Percentiles rank a stretch among this genome's conserved stretches.
phyloP scores from a whole-genome alignment of 2,113 vertebrate genomes.

The Ammodytes dubius region DNA sequence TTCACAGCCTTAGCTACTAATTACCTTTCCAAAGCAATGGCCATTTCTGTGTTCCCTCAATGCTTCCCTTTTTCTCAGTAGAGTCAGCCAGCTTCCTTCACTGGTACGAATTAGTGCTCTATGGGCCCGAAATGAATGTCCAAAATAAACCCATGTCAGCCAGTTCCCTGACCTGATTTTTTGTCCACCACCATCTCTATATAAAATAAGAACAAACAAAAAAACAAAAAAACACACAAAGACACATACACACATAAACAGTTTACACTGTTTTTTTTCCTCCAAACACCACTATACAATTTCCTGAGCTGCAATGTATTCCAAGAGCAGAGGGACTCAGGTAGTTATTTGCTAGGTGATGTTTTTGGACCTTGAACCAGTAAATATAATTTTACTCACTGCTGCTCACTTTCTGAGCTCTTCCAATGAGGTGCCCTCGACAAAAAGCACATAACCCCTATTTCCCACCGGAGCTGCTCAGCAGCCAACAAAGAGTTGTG shows the following conservation, averaged over 20 bases:
- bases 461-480: slow-evolving; percentile 68
- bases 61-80: slow-evolving; percentile 72
- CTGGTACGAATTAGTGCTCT: slow-evolving; percentile 57
- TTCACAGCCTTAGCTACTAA: slow-evolving; percentile 79
- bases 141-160: slow-evolving; percentile 33
- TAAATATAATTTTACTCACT: slow-evolving; percentile 71
- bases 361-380: slow-evolving; percentile 72
- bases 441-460: slow-evolving; percentile 75
- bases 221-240: neutral
- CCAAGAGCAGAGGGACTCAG: slow-evolving; percentile 28
- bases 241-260: neutral
- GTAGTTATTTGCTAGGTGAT: slow-evolving; percentile 68
- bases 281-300: slow-evolving; percentile 37
- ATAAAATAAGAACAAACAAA: neutral
- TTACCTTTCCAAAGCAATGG: slow-evolving; percentile 81
- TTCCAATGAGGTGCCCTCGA: slow-evolving; percentile 71
- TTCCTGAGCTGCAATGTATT: slow-evolving; percentile 42
- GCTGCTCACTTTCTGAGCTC: slow-evolving; percentile 59
- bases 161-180: neutral
- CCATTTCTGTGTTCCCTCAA: slow-evolving; percentile 76
- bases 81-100: slow-evolving; percentile 72
- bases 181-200: neutral
- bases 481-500: slow-evolving; percentile 50
- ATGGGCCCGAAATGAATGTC: slow-evolving; percentile 54
- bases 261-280: neutral